Conservation (phyloP, 2,113 vertebrate genomes). For the Pomatostomus ruficeps region DNA sequence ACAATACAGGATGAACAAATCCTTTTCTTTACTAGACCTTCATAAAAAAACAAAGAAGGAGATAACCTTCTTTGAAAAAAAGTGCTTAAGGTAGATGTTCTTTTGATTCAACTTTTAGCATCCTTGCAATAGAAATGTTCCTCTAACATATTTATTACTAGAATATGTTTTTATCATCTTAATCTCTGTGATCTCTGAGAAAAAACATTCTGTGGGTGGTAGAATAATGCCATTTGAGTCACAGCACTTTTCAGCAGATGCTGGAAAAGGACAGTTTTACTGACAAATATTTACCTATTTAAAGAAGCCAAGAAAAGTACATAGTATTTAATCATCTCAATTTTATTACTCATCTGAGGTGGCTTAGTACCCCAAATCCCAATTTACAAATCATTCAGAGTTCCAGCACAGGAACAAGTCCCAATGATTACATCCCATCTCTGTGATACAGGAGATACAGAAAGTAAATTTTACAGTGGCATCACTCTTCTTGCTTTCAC, state of each 20-base stretch:
- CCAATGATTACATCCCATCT: background rate
- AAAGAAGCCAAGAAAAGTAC: constrained; percentile 1
- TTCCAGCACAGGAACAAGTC: background rate
- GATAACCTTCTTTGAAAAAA: background rate
- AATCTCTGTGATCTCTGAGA: constrained; percentile 39
- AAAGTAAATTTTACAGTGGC: background rate
- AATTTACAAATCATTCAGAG: background rate
- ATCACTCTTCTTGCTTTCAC: background rate
- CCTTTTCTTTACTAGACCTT: background rate
- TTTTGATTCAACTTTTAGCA: constrained; percentile 38
- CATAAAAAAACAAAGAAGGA: background rate
- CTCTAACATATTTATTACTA: constrained; percentile 44
- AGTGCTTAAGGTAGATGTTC: constrained; percentile 19
- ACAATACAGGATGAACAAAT: background rate
- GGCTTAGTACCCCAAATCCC: background rate
- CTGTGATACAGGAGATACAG: background rate
- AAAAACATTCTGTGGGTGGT: constrained; percentile 52
- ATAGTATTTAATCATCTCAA: background rate
- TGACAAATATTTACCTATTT: constrained; percentile 45
- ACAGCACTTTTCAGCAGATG: constrained; percentile 37
- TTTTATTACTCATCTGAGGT: background rate
- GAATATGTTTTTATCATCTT: constrained; percentile 54
- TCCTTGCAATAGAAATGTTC: constrained; percentile 39
- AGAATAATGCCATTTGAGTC: constrained; percentile 50
- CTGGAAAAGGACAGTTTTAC: constrained; percentile 36